Conservation (phyloP, 1,140 invertebrate species). For the Lordiphosa clarofinis region DNA sequence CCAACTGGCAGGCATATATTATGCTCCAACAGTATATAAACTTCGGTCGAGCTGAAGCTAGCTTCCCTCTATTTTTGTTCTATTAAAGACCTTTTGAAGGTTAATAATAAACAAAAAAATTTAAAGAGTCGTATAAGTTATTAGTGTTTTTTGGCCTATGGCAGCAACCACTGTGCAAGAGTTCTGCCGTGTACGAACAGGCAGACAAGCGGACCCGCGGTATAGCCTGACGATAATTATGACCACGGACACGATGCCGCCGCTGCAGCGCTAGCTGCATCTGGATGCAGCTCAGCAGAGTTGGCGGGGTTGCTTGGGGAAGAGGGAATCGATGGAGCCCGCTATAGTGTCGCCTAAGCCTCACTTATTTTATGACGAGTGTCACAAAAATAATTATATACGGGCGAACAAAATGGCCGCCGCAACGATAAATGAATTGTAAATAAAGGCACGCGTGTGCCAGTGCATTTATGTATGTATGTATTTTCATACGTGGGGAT, state of each 20-base stretch:
- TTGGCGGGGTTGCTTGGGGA: neutral
- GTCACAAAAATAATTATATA: too few relatives aligned
- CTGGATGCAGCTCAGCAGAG: too few relatives aligned
- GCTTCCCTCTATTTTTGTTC: too few relatives aligned
- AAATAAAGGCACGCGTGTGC: constrained; percentile 2
- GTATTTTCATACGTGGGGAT: neutral
- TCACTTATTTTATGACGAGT: too few relatives aligned
- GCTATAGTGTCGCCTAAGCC: too few relatives aligned
- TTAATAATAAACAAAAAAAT: too few relatives aligned
- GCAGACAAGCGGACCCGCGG: neutral
- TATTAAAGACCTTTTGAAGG: too few relatives aligned
- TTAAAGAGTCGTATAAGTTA: too few relatives aligned
- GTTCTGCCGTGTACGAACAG: neutral
- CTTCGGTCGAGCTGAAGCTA: too few relatives aligned
- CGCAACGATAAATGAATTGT: constrained; percentile 11
- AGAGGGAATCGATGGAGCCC: neutral
- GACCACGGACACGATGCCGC: constrained; percentile 4
- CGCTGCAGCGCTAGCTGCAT: constrained; percentile 3
- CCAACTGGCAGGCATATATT: too few relatives aligned
- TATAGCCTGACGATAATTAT: constrained; percentile 5
- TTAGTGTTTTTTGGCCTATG: too few relatives aligned
- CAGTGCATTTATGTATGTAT: constrained; percentile 1
- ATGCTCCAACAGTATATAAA: too few relatives aligned
- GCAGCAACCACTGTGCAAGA: constrained; percentile 1
- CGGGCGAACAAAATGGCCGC: constrained; percentile 8